A percentile compares a stretch with the other conserved stretches of the same genome.
phyloP scores from a whole-genome alignment of 2,113 vertebrate genomes.

The Salvator merianae region DNA sequence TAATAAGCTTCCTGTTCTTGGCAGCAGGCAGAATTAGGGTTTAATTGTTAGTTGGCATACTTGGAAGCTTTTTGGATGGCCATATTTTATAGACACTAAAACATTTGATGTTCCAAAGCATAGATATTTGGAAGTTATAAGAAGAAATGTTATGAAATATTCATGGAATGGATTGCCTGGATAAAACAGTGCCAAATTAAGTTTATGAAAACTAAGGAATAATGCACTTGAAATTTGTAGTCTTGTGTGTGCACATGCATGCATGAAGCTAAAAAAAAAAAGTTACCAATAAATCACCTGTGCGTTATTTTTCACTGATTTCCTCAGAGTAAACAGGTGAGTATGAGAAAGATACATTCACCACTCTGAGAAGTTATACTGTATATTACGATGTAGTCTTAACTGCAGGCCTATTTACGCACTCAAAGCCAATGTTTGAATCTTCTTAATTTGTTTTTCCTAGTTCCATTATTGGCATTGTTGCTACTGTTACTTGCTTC shows the following conservation, averaged over 20 bases:
- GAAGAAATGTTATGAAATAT: constrained; percentile 39
- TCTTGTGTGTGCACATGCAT: background rate
- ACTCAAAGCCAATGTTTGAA: background rate
- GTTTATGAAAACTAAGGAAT: constrained; percentile 1
- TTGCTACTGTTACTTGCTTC: background rate
- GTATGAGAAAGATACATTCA: background rate
- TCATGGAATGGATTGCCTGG: constrained; percentile 9
- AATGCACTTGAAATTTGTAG: background rate
- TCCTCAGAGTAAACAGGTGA: background rate
- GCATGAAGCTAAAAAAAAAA: background rate
- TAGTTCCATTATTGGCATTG: background rate
- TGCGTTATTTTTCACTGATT: background rate
- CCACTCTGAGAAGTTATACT: background rate
- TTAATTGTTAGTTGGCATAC: constrained; percentile 30
- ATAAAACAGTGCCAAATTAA: constrained; percentile 11
- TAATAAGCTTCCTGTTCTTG: constrained; percentile 15
- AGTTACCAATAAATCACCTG: background rate
- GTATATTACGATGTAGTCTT: background rate
- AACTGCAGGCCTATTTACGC: background rate
- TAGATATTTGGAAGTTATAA: constrained; percentile 39
- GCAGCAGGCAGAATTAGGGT: constrained; percentile 8
- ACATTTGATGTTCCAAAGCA: constrained; percentile 41
- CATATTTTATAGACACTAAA: constrained; percentile 38
- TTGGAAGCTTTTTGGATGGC: constrained; percentile 18
- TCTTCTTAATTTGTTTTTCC: background rate